These are phyloP conservation scores for Tylochromis polylepis DNA, from an alignment of 2,113 vertebrate genomes.

Conservation along the genomic window DNA sequence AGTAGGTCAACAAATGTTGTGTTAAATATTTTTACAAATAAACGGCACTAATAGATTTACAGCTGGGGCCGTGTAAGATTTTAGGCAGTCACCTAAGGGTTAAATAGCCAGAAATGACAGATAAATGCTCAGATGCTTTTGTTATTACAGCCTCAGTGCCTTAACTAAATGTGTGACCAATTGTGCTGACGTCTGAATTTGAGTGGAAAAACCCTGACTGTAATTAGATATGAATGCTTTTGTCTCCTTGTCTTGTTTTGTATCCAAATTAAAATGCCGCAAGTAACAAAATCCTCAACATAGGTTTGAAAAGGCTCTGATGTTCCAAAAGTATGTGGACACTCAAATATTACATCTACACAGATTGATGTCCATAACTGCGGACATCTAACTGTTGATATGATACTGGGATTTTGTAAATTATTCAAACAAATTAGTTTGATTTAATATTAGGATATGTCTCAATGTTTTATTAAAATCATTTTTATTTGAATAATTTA, in stretches of 20 bases:
- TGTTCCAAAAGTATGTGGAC: background rate
- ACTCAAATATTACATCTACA: background rate
- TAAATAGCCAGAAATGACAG: background rate
- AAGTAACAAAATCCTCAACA: background rate
- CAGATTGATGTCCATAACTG: background rate
- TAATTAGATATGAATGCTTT: background rate
- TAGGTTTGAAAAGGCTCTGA: background rate
- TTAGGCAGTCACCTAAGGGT: background rate
- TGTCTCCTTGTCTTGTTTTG: background rate
- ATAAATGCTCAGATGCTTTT: background rate
- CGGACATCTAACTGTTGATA: accelerated
- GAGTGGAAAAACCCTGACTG: background rate
- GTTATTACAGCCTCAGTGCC: background rate
- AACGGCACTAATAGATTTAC: background rate
- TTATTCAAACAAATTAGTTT: background rate
- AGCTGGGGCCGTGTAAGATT: background rate
- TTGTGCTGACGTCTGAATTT: background rate
- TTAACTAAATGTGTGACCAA: background rate
- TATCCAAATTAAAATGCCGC: background rate
- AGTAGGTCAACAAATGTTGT: background rate
- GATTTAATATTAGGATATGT: background rate
- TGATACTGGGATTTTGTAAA: accelerated
- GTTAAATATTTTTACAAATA: background rate
- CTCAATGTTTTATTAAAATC: accelerated
- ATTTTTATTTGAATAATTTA: background rate